Conservation (phyloP, 2,113 vertebrate genomes). For the Orycteropus afer region DNA sequence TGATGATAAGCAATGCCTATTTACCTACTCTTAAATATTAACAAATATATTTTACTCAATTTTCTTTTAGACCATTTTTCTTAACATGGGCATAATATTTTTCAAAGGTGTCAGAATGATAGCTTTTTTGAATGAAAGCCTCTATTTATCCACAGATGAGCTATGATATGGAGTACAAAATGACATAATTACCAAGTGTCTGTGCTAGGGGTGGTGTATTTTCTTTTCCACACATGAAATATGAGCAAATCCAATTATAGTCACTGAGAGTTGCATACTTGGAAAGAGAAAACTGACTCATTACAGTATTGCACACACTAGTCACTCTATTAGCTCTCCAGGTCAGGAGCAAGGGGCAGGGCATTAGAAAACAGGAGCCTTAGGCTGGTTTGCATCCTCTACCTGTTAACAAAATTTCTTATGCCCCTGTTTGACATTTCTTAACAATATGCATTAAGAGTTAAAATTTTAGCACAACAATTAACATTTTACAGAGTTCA, state of each 20-base stretch:
- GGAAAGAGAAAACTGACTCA: neutral
- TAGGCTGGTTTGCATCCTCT: neutral
- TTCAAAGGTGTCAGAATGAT: constrained; percentile 40
- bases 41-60: constrained; percentile 33
- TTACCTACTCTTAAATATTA: constrained; percentile 37
- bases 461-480: neutral
- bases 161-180: neutral
- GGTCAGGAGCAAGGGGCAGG: neutral
- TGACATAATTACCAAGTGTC: constrained; percentile 37
- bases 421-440: neutral
- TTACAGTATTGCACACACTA: neutral
- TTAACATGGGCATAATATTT: constrained; percentile 29
- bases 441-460: neutral
- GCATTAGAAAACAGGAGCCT: neutral
- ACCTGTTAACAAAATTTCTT: neutral
- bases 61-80: constrained; percentile 51
- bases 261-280: neutral
- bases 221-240: neutral
- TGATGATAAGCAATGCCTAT: neutral
- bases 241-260: neutral
- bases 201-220: neutral
- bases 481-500: neutral
- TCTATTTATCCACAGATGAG: constrained; percentile 27
- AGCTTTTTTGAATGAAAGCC: constrained; percentile 36
- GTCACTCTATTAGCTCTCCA: neutral